Evolutionary conservation across 2,888 invertebrate species (phyloP).

Genomic region (Lydus trimaculatus): DNA sequence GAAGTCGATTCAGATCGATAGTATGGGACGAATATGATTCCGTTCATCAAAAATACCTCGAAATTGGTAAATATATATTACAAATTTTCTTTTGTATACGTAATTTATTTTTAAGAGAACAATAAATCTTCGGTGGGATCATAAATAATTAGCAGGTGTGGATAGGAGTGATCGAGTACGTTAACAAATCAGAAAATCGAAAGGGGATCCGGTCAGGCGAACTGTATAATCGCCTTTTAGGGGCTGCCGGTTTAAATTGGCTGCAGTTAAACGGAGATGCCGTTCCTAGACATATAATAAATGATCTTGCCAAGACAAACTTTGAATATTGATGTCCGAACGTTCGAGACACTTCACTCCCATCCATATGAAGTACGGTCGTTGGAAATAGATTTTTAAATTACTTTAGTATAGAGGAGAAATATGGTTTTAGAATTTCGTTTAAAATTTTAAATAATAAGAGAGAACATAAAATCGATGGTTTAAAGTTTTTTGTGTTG

Average conservation of each 20-base stretch:
- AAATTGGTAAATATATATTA: constrained; percentile 77
- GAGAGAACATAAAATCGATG: not conserved
- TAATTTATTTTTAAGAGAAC: not conserved
- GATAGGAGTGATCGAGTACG: constrained; percentile 11
- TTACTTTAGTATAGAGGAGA: constrained; percentile 32
- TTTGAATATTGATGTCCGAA: constrained; percentile 60
- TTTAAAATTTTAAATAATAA: constrained; percentile 8
- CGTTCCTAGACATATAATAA: constrained; percentile 55
- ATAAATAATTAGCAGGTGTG: constrained; percentile 20
- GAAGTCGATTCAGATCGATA: constrained; percentile 82
- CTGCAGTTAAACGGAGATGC: constrained; percentile 47
- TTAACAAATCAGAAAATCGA: constrained; percentile 47
- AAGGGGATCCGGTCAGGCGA: constrained; percentile 45
- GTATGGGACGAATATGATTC: constrained; percentile 94
- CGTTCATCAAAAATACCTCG: constrained; percentile 91
- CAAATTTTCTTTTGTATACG: not conserved
- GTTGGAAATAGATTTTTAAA: constrained; percentile 55
- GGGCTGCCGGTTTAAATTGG: constrained; percentile 45
- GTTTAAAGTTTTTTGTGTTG: not conserved
- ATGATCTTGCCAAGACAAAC: constrained; percentile 57
- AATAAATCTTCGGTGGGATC: not conserved
- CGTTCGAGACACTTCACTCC: constrained; percentile 49
- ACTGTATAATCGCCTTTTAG: constrained; percentile 41
- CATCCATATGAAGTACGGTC: constrained; percentile 49
- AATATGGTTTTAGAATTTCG: constrained; percentile 38